Evolutionary conservation across 2,797 vertebrate species (phyloP).

Genomic region (Poeciliopsis paucimaculata): DNA sequence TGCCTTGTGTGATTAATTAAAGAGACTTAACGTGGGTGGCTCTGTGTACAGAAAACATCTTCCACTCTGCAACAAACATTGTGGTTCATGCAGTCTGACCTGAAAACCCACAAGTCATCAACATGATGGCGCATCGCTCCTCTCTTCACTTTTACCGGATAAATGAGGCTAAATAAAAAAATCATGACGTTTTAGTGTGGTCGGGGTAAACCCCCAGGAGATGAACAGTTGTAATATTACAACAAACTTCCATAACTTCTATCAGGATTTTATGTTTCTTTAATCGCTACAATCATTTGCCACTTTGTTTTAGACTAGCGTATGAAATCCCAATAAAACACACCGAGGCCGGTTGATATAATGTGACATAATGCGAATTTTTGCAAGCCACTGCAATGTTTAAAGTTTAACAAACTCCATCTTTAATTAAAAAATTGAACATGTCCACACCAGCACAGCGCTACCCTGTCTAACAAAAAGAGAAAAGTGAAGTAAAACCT

Average conservation of each 20-base stretch:
- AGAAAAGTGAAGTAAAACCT: not conserved
- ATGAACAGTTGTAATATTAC: not conserved
- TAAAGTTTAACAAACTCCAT: not conserved
- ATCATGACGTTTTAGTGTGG: not conserved
- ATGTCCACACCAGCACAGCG: not conserved
- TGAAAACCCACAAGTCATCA: not conserved
- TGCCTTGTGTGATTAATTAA: conserved; percentile 5
- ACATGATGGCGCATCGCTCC: not conserved
- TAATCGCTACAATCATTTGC: not conserved
- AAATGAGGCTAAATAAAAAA: not conserved
- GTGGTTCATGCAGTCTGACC: not conserved
- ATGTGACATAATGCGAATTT: not conserved
- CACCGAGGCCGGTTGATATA: not conserved
- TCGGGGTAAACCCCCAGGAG: not conserved
- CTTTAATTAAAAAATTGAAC: not conserved
- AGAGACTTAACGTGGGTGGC: not conserved
- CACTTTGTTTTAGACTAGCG: not conserved
- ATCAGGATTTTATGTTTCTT: not conserved
- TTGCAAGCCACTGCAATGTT: not conserved
- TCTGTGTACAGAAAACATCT: not conserved
- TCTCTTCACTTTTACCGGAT: not conserved
- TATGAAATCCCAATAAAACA: not conserved
- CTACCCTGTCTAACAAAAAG: not conserved
- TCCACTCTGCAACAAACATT: not conserved
- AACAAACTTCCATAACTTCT: not conserved